These are phyloP conservation scores for Panurus biarmicus DNA, from an alignment of 2,113 vertebrate genomes.

Conservation along the genomic window DNA sequence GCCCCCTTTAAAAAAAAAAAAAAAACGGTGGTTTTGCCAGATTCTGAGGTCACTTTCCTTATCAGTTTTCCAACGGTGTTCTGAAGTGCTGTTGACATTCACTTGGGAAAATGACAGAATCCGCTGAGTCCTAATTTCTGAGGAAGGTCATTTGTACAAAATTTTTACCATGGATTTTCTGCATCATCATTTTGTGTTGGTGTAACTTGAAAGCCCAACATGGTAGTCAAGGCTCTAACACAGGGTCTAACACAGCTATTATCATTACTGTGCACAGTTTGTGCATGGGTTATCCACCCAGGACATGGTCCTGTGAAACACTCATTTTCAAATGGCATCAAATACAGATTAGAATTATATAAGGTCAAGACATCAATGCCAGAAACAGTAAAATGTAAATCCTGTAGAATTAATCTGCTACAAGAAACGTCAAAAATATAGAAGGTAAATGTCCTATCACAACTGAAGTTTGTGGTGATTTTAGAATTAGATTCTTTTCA, in stretches of 20 bases:
- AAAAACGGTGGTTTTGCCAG: background rate
- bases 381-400: background rate
- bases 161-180: background rate
- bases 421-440: background rate
- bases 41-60: background rate
- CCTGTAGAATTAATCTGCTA: background rate
- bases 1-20: background rate
- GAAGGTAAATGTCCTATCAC: background rate
- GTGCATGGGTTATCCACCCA: background rate
- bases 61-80: background rate
- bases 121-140: background rate
- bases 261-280: background rate
- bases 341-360: background rate
- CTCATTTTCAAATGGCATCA: background rate
- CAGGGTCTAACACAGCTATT: background rate
- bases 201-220: background rate
- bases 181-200: background rate
- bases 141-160: background rate
- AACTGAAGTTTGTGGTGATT: background rate
- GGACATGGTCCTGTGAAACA: background rate
- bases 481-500: background rate
- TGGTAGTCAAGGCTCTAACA: background rate
- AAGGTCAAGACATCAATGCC: background rate
- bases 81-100: background rate
- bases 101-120: background rate